Evolutionary conservation across 2,797 vertebrate genomes (phyloP).

Genomic region (Sparus aurata): DNA sequence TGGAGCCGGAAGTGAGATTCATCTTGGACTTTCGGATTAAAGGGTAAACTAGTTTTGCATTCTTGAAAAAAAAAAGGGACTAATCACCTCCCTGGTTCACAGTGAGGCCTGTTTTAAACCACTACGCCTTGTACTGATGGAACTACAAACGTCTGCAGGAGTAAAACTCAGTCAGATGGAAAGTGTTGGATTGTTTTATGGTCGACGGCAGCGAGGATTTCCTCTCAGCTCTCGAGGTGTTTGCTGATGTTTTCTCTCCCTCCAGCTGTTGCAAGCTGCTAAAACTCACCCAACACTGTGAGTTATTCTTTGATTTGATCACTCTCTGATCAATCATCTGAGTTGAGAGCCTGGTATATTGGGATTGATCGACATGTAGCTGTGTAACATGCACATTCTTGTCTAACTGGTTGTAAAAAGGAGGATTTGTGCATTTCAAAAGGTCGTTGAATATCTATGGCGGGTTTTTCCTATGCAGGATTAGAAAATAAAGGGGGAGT

Average conservation of each 20-base stretch:
- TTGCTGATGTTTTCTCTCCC: not conserved
- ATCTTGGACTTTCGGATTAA: not conserved
- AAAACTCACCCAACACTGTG: not conserved
- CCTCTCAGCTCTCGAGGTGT: not conserved
- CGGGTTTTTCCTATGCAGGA: too few relatives aligned
- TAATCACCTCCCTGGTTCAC: not conserved
- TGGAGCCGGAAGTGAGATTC: conserved; percentile 3
- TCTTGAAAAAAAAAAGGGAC: not conserved
- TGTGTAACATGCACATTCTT: not conserved
- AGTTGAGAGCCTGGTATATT: not conserved
- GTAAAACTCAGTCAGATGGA: not conserved
- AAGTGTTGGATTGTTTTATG: not conserved
- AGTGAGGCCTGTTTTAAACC: conserved; percentile 1
- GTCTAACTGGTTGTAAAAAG: not conserved
- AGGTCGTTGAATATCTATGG: not conserved
- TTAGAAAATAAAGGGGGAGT: not conserved
- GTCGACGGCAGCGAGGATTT: too few relatives aligned
- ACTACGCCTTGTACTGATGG: not conserved
- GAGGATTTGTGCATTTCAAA: not conserved
- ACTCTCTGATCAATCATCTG: too few relatives aligned
- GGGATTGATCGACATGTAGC: not conserved
- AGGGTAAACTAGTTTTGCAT: conserved; percentile 12
- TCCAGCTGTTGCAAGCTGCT: not conserved
- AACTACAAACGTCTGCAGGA: conserved; percentile 2
- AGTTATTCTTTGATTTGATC: too few relatives aligned